These are phyloP conservation scores for Montipora foliosa DNA, from an alignment of 64 coral and sea anemone species.

Conservation along the genomic window DNA sequence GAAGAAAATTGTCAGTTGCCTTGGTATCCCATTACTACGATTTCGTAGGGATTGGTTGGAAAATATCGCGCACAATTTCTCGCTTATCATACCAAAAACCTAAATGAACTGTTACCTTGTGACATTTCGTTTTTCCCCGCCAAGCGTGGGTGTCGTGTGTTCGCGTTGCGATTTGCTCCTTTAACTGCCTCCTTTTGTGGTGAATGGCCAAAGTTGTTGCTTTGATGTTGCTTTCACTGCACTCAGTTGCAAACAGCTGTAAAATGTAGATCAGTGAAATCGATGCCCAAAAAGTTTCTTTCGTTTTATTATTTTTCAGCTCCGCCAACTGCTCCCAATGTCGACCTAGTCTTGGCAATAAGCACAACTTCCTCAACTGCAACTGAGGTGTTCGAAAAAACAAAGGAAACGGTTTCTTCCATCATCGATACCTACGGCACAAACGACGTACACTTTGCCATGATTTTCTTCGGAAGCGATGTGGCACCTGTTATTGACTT, in stretches of 20 bases:
- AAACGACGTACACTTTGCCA: conserved; percentile 36
- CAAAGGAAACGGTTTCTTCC: conserved; percentile 8
- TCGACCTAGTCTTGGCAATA: conserved; percentile 63
- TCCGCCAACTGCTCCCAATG: conserved; percentile 9
- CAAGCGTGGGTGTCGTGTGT: too few relatives aligned
- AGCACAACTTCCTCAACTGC: conserved; percentile 39
- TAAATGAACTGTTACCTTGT: too few relatives aligned
- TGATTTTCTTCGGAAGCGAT: conserved; percentile 39
- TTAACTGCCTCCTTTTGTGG: too few relatives aligned
- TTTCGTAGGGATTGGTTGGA: too few relatives aligned
- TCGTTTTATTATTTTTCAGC: background rate
- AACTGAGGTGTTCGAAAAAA: conserved; percentile 31
- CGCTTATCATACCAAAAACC: too few relatives aligned
- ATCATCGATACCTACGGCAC: conserved; percentile 49
- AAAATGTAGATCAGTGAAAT: background rate
- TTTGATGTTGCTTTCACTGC: background rate
- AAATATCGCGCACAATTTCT: too few relatives aligned
- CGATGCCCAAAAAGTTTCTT: background rate
- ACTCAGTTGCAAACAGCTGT: background rate
- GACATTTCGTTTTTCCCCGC: too few relatives aligned
- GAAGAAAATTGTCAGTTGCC: too few relatives aligned
- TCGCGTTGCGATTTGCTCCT: too few relatives aligned
- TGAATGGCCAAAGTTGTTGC: too few relatives aligned
- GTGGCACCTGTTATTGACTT: background rate
- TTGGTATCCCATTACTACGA: too few relatives aligned